phyloP scores from a whole-genome alignment of 2,888 invertebrate species.

The Scaptomyza tumidula region DNA sequence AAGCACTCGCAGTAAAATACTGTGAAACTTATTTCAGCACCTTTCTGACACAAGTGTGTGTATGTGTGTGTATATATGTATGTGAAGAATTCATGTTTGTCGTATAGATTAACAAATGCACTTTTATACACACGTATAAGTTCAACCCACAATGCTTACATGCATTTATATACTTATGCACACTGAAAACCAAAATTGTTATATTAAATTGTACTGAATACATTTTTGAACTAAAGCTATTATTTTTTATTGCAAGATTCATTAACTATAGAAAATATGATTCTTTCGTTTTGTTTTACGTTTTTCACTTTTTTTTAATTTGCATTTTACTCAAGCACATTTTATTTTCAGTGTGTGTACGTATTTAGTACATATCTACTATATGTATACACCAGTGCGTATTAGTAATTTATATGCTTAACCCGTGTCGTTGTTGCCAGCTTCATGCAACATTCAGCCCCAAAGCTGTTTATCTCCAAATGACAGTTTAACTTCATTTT shows the following conservation, averaged over 20 bases:
- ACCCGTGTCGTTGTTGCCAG: conserved; percentile 38
- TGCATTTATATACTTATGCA: not conserved
- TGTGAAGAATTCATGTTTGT: not conserved
- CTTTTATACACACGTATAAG: not conserved
- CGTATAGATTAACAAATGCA: conserved; percentile 1
- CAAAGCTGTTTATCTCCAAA: conserved; percentile 69
- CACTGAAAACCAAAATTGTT: not conserved
- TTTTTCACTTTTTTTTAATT: no score
- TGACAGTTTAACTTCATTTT: conserved; percentile 70
- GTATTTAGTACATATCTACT: not conserved
- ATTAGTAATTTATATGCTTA: conserved; percentile 72
- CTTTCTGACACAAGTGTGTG: not conserved
- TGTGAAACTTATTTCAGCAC: conserved; percentile 9
- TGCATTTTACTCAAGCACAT: no score
- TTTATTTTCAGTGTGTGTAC: not conserved
- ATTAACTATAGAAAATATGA: no score
- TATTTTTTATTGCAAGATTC: no score
- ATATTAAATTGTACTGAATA: no score
- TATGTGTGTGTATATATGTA: not conserved
- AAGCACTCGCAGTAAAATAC: not conserved
- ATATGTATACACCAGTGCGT: conserved; percentile 60
- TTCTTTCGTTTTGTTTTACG: no score
- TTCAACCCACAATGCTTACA: conserved; percentile 15
- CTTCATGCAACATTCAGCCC: conserved; percentile 50
- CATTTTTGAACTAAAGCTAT: no score